A percentile compares a stretch with the other conserved stretches of the same genome.
Conservation (phyloP, 2,113 vertebrate genomes). For the Microtus oregoni region DNA sequence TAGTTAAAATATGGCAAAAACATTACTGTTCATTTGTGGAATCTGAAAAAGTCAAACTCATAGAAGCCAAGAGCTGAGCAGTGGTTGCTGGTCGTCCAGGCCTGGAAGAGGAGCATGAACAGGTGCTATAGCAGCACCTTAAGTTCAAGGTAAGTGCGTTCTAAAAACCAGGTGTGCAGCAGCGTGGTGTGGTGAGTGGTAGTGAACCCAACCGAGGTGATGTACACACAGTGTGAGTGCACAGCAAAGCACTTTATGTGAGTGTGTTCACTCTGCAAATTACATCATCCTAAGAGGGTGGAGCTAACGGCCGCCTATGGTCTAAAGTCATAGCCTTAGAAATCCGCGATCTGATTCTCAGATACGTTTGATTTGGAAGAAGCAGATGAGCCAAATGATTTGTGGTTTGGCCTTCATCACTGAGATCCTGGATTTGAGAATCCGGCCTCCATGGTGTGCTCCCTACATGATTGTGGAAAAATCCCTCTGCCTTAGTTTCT, state of each 20-base stretch:
- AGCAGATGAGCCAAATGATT: neutral
- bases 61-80: neutral
- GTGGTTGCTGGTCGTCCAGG: neutral
- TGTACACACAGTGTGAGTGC: accelerated
- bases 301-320: neutral
- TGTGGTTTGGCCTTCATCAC: neutral
- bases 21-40: neutral
- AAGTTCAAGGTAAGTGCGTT: neutral
- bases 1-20: neutral
- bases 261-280: neutral
- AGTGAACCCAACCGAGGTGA: neutral
- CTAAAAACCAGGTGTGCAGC: neutral
- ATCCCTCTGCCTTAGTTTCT: neutral
- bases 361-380: neutral
- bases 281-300: neutral
- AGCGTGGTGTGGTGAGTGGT: neutral
- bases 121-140: too few relatives aligned
- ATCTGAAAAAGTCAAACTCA: neutral
- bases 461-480: neutral
- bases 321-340: neutral
- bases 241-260: neutral
- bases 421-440: neutral
- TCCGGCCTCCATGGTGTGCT: too few relatives aligned
- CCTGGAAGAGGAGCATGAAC: neutral
- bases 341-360: neutral